A percentile compares a stretch with the other conserved stretches of the same genome.
phyloP scores from a whole-genome alignment of 2,797 vertebrate species.

The Spea hammondii region DNA sequence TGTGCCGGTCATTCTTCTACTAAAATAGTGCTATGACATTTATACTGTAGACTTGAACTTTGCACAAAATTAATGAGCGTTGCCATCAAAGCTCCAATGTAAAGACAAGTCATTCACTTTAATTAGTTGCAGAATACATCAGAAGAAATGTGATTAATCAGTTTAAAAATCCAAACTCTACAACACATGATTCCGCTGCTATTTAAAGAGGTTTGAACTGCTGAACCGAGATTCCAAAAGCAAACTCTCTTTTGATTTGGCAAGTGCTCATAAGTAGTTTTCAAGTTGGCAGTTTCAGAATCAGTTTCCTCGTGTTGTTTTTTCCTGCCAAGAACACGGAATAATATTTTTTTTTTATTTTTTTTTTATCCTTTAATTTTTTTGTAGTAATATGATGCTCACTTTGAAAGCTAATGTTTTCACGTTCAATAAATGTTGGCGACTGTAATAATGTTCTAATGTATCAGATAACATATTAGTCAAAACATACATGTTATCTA shows the following conservation, averaged over 20 bases:
- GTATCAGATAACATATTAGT: conserved; percentile 57
- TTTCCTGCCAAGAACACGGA: conserved; percentile 63
- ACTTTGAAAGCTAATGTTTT: conserved; percentile 5
- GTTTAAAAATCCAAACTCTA: conserved; percentile 23
- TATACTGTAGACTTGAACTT: conserved; percentile 4
- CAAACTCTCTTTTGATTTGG: conserved; percentile 67
- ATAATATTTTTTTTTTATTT: conserved; percentile 32
- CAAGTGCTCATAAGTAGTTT: conserved; percentile 60
- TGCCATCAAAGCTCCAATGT: background rate
- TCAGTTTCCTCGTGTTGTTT: conserved; percentile 59
- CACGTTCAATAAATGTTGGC: background rate
- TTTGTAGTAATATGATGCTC: conserved; percentile 50
- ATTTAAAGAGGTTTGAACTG: conserved; percentile 63
- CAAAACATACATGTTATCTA: conserved; percentile 59
- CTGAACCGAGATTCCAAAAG: conserved; percentile 62
- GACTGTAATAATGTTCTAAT: conserved; percentile 53
- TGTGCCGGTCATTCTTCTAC: background rate
- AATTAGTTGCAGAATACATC: conserved; percentile 7
- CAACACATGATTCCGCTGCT: conserved; percentile 45
- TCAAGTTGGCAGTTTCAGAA: conserved; percentile 60
- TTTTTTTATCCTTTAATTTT: conserved; percentile 32
- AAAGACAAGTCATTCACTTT: background rate
- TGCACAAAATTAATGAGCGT: no score
- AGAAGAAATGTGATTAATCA: conserved; percentile 25
- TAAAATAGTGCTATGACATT: background rate